Conservation (phyloP, 1,140 invertebrate species). For the Chlorops oryzae region DNA sequence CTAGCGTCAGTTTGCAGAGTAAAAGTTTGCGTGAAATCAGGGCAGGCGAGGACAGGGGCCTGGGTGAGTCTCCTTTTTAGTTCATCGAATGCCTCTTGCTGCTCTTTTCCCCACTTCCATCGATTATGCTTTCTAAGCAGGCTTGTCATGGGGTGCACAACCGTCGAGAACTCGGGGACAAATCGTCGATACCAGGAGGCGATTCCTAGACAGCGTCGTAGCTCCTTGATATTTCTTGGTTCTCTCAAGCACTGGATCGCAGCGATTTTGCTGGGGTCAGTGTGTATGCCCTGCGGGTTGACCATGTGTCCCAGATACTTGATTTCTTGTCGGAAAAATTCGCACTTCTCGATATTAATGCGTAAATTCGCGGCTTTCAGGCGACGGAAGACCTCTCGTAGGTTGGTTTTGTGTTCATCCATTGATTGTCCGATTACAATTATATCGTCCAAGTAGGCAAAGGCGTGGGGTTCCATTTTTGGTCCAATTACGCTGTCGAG, state of each 20-base stretch:
- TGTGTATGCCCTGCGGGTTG: conserved; percentile 19
- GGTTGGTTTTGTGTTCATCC: conserved; percentile 34
- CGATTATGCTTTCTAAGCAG: conserved; percentile 18
- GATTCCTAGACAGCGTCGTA: conserved; percentile 42
- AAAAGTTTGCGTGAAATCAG: conserved; percentile 15
- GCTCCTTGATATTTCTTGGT: conserved; percentile 27
- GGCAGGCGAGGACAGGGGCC: no score
- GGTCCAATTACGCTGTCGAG: conserved; percentile 24
- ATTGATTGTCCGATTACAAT: conserved; percentile 36
- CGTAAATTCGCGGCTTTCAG: conserved; percentile 6
- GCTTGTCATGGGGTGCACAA: conserved; percentile 30
- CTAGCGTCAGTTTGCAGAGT: conserved; percentile 10
- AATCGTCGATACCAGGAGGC: conserved; percentile 41
- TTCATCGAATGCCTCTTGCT: conserved; percentile 4
- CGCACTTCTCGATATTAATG: conserved; percentile 31
- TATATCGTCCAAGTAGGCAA: conserved; percentile 47
- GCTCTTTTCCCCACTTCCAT: conserved; percentile 6
- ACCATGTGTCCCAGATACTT: conserved; percentile 34
- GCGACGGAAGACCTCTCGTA: conserved; percentile 21
- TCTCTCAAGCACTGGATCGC: no score
- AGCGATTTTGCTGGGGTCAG: conserved; percentile 22
- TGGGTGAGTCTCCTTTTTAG: conserved; percentile 11
- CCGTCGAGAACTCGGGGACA: conserved; percentile 29
- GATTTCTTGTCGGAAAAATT: conserved; percentile 23
- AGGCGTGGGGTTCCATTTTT: conserved; percentile 17